phyloP scores from a whole-genome alignment of 2,797 vertebrate species.

The Catharus ustulatus region DNA sequence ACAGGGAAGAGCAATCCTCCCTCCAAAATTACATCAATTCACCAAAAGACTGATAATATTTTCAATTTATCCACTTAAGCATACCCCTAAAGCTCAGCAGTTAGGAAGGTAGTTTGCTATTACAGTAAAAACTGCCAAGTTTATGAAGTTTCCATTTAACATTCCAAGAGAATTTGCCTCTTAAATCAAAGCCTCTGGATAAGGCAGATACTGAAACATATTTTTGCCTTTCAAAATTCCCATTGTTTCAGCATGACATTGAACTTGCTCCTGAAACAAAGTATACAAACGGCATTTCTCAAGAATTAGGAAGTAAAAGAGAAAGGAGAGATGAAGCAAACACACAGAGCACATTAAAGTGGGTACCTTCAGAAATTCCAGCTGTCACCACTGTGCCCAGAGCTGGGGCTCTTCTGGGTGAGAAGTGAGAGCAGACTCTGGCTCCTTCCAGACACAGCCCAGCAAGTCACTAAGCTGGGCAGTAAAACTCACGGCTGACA shows the following conservation, averaged over 20 bases:
- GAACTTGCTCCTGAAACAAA: not conserved
- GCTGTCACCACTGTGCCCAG: not conserved
- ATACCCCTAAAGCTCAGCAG: not conserved
- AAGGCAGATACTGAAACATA: not conserved
- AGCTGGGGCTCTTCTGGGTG: not conserved
- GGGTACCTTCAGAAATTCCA: not conserved
- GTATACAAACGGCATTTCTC: not conserved
- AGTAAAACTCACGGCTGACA: not conserved
- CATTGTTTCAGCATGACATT: not conserved
- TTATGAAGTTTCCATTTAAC: not conserved
- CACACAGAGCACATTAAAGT: not conserved
- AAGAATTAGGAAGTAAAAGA: not conserved
- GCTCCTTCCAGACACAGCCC: not conserved
- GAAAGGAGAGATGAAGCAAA: not conserved
- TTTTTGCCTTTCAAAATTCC: not conserved
- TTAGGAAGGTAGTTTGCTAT: not conserved
- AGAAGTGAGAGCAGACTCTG: not conserved
- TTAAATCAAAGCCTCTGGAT: not conserved
- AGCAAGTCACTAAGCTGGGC: not conserved
- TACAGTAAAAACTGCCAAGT: not conserved
- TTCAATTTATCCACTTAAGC: not conserved
- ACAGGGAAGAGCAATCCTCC: not conserved
- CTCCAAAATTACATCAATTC: not conserved
- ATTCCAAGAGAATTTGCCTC: not conserved
- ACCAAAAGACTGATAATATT: not conserved